phyloP scores from a whole-genome alignment of 2,888 invertebrate genomes.

The Alviniconcha strummeri region DNA sequence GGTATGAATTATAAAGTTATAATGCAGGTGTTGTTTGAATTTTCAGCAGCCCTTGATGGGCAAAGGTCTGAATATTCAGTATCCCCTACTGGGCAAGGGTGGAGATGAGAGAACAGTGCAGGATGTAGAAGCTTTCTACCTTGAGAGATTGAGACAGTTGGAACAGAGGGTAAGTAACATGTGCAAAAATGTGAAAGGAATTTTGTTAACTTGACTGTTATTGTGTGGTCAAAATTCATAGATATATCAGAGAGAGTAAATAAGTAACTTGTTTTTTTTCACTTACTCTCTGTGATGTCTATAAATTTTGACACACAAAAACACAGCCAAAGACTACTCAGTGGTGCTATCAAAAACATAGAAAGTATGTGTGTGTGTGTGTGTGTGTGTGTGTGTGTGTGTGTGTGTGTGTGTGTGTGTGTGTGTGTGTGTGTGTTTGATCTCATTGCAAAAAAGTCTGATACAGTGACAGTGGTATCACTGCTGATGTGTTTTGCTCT shows the following conservation, averaged over 20 bases:
- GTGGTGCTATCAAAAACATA: not conserved
- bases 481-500: too few species aligned
- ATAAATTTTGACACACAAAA: too few species aligned
- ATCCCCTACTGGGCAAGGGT: too few species aligned
- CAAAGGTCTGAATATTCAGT: too few species aligned
- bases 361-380: not conserved
- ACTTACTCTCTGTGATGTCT: too few species aligned
- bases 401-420: not conserved
- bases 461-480: too few species aligned
- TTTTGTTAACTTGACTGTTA: not conserved
- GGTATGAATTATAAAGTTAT: too few species aligned
- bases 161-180: slow-evolving; percentile 44
- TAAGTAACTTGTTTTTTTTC: too few species aligned
- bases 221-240: too few species aligned
- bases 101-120: not conserved
- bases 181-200: not conserved
- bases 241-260: too few species aligned
- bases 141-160: slow-evolving; percentile 43
- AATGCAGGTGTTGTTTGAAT: not conserved
- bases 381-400: not conserved
- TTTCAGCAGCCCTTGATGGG: not conserved
- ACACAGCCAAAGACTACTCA: too few species aligned
- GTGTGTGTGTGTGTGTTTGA: not conserved
- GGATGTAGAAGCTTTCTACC: slow-evolving; percentile 44
- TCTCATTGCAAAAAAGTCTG: not conserved